phyloP scores from a whole-genome alignment of 2,888 invertebrate genomes.

The Allolobophora icterica region DNA sequence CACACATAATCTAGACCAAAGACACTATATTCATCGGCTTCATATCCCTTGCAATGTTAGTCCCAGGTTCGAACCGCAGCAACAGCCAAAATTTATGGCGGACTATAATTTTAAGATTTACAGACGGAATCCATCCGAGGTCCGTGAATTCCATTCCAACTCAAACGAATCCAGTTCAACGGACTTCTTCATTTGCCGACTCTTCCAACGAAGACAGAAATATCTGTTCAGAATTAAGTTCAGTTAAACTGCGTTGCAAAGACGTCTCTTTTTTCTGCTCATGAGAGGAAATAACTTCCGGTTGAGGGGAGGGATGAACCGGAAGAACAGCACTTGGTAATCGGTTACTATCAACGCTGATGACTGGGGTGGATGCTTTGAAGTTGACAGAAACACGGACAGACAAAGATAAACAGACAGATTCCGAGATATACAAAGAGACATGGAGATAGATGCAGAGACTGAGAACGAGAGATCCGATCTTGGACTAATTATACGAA shows the following conservation, averaged over 20 bases:
- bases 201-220: background rate
- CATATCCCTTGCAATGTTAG: too few relatives aligned
- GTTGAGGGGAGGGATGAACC: background rate
- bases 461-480: background rate
- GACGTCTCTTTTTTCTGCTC: background rate
- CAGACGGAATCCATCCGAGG: too few relatives aligned
- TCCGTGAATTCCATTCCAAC: too few relatives aligned
- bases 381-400: background rate
- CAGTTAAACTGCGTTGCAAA: background rate
- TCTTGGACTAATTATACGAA: background rate
- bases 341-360: background rate
- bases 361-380: background rate
- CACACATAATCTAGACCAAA: too few relatives aligned
- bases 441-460: background rate
- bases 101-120: too few relatives aligned
- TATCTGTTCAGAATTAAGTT: background rate
- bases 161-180: background rate
- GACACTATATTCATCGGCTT: too few relatives aligned
- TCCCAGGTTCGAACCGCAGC: too few relatives aligned
- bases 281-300: background rate
- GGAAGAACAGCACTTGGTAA: background rate
- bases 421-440: background rate
- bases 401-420: background rate
- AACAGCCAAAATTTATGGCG: too few relatives aligned
- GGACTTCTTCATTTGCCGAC: background rate